These are phyloP conservation scores for Ischnura elegans DNA, from an alignment of 2,888 invertebrate species.

Conservation along the genomic window DNA sequence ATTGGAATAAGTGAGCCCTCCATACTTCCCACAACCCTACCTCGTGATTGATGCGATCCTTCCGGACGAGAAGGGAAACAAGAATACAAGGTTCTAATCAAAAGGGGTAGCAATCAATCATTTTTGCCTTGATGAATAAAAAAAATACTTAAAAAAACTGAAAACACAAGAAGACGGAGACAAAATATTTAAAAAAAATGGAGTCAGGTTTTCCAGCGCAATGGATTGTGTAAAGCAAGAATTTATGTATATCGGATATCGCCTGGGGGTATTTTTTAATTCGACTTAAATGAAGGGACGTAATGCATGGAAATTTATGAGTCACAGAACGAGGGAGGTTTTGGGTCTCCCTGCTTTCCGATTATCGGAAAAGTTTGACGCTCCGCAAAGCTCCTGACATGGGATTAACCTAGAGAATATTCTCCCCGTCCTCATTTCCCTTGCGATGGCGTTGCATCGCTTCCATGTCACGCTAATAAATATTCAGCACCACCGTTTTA, in stretches of 20 bases:
- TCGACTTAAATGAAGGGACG: slow-evolving; percentile 6
- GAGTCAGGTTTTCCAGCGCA: background rate
- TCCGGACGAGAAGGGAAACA: background rate
- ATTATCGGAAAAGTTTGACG: background rate
- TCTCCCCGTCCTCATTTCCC: background rate
- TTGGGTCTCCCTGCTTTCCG: background rate
- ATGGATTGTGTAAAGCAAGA: background rate
- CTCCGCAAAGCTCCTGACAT: background rate
- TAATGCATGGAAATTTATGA: slow-evolving; percentile 17
- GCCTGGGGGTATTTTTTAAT: background rate
- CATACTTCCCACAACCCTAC: too few relatives aligned
- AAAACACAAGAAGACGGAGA: too few relatives aligned
- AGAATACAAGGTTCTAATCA: slow-evolving; percentile 7
- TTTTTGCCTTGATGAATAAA: too few relatives aligned
- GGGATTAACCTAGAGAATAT: background rate
- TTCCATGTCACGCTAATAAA: background rate
- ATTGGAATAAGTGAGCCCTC: background rate
- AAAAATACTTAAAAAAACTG: too few relatives aligned
- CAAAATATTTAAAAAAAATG: too few relatives aligned
- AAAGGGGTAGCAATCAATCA: background rate
- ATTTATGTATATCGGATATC: slow-evolving; percentile 17
- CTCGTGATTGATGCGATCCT: background rate
- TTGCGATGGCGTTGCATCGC: background rate
- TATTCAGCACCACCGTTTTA: background rate
- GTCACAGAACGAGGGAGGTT: too few relatives aligned